Base-by-base conservation (phyloP, 2,113 vertebrate genomes). In the Gallinago paraguaiae region DNA sequence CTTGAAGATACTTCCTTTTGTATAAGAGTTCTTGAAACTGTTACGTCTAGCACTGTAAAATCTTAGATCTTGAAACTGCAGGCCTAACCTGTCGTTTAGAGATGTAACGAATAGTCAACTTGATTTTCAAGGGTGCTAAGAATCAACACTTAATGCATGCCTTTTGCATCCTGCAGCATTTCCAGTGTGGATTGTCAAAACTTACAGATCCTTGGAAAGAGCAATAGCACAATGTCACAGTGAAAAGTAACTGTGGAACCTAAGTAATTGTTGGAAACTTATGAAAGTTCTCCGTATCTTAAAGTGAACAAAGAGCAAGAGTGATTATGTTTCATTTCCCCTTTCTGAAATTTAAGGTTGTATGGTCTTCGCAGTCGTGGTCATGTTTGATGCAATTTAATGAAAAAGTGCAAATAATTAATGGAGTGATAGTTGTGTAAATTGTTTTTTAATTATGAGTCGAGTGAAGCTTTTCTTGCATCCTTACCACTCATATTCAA, bases 281-380 rank as follows among this genome's bases (percentile, higher is more conserved):
- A 24, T 31, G 69, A 0, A 43, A 35, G 5, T 93, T 88, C 68
- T 70, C 30, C 78, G 17, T 72, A 51, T 45, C 23, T 67, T 67
- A 33, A 82, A 45, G 25, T 35, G 28, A 68, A 68, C 15, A 70
- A 46, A n/a, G 65, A 67, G 7, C 22, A n/a, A 15, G 15, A 41
- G 18, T 13, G 9, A 48, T 69, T 17, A 64, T 20, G 60, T 31
- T 72, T 88, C 4, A 15, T 59, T 88, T 94, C n/a, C 16, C 28
- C 13, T 85, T 6, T 59, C 11, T 83, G 68, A 92, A 90, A 37
- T 69, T 33, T 35, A 64, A 76, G 43, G 17, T 60, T 72, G 2
- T 63, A 2, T 17, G 6, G 77, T 12, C 9, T 76, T 70, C 2
- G 2, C 48, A 31, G 53, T 46, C 0, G 0, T 75, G 45, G 33